Evolutionary conservation across 92 coral and sea anemone genomes (phyloP), one percentile per base, ranked within the genome.

Genomic region (Parazoanthus darwini): DNA sequence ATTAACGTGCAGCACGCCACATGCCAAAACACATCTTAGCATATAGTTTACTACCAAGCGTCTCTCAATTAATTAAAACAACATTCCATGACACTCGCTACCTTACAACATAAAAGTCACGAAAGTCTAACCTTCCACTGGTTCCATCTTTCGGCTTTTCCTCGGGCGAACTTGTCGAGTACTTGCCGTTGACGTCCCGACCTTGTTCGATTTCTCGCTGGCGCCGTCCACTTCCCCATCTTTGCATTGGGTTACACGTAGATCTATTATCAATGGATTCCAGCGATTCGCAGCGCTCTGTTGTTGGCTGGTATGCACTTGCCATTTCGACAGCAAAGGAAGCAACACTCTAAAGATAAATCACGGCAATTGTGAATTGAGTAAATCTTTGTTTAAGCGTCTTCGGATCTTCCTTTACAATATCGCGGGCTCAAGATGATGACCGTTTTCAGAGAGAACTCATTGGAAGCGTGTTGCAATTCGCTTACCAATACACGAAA

Each of bases 221-320:
- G 74, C 89, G 82, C 72, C 87, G 26, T 81, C 91, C 39, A 73
- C 87, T 79, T 74, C 89, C 54, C 91, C 89, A 80, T 74, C 89
- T 68, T 86, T 84, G 87, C 42, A 84, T 70, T 50, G 92, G 94
- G 68, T 90, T 87, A 63, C 94, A 92, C 0, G 92, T 86, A 5
- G 77, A 11, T 68, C 78, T 50, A 39, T 84, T 71, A 16, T 84
- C 90, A 42, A 92, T 81, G 33, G 94, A 89, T 79, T 89, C 88
- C 71, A 88, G 70, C 20, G 95, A 91, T 54, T 94, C 89, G 74
- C 93, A 88, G 79, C 78, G 91, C 79, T 95, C 96, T 63, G 98
- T 95, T 42, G 99, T 96, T 22, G 99, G 94, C 83, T 95, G 98
- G 80, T 96, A 96, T 22, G 99, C 96, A 78, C 94, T 88, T 59